Base-by-base conservation (phyloP, 2,113 vertebrate genomes). In the Paramormyrops kingsleyae region DNA sequence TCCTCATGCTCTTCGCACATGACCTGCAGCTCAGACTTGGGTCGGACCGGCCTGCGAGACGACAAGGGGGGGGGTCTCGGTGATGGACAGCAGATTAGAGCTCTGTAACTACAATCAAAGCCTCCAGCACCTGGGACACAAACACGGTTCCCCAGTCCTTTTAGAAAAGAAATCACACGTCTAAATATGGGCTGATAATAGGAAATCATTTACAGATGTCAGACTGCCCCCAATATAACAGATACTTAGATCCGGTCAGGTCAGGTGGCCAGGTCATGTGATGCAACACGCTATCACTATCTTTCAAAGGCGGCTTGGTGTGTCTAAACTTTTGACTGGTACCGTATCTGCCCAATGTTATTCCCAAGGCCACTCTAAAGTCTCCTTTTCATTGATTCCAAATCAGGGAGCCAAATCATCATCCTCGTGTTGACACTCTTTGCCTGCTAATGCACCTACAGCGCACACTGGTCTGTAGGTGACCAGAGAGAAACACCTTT, bases 1-100 rank as follows among this genome's bases (percentile, higher is more conserved):
- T 98, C 98, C 39, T 96, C 95, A 0, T 98, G 98, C 8, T 98
- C 97, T 84, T 97, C 95, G 0, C 97, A 98, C 96, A 96, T 96
- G 87, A 96, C 92, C 86, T 97, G 96, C 92, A 97, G 96, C 93
- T 97, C 97, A 0, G 96, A 94, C 91, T 97, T 97, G 83, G 96
- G 91, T 1, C 95, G 96, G 21, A 97, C 93, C 0, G 96, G 95
- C 84, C 97, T 98, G 91, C 0, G 83, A 21, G 59, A 87, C 4
- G 35, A 12, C 0, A 21, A 8, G 49, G 70, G 12, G 70, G 12
- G 89, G 44, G 4, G 7, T 3, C 88, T 83, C 80, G 4, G 83
- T 47, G 44, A 21, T 1, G 5, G 83, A 44, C 70, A 42, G 39
- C 27, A n/a, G 83, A 13, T 80, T 17, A 50, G 31, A 19, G 27